Evolutionary conservation across 2,888 invertebrate species (phyloP), one percentile per base, ranked within the genome.

Genomic region (Alloscopus bannaensis): DNA sequence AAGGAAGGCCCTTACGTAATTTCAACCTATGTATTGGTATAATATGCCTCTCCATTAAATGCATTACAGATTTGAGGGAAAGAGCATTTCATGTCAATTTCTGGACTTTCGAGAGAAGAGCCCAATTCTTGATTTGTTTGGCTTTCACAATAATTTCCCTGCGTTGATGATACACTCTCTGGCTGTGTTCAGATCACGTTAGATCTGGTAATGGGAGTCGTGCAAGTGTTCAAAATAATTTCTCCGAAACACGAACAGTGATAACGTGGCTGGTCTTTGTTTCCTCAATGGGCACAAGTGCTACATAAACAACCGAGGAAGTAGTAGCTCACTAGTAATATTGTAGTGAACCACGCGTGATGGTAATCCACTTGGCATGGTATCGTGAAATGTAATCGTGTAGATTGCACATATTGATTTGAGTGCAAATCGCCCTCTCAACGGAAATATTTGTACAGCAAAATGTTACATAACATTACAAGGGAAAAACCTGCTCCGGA

Each of bases 201-300:
- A 52, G 22, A 20, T 52, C 22, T n/a, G 13, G 24, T 72, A 64
- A 62, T 64, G 52, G 64, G 20, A 72, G 72, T 64, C 31, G 62
- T 22, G 16, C 24, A n/a, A 18, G 31, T 18, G 28, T 64, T 55
- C 64, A 72, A 55, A 72, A 72, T 72, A 72, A 72, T 73, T 73
- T 66, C 36, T 55, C 73, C 18, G n/a, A 57, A 31, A 28, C 73
- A 73, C 66, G 73, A 65, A 65, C 24, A 42, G n/a, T n/a, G n/a
- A n/a, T n/a, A n/a, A n/a, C n/a, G n/a, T n/a, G n/a, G n/a, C n/a
- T n/a, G n/a, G n/a, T n/a, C n/a, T n/a, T n/a, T n/a, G n/a, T n/a
- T n/a, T n/a, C n/a, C n/a, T n/a, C n/a, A n/a, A n/a, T n/a, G n/a
- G n/a, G n/a, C n/a, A n/a, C n/a, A n/a, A n/a, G n/a, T n/a, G n/a